Evolutionary conservation across 2,113 vertebrate genomes (phyloP), one percentile per base, ranked within the genome.

Genomic region (Psilopogon haemacephalus): DNA sequence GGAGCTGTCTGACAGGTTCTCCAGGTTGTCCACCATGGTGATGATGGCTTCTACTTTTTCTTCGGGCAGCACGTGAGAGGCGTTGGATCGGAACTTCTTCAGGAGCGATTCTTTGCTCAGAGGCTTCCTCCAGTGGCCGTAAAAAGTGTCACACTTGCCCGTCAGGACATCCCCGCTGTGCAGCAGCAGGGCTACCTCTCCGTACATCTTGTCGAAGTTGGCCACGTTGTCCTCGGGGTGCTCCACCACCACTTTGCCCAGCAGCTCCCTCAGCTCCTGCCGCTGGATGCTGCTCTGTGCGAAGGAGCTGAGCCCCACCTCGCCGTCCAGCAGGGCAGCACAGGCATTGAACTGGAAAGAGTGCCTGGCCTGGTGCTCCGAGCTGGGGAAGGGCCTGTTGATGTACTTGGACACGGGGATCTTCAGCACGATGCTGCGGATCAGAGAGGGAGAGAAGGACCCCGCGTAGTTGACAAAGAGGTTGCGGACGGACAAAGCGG

Each of bases 341-440:
- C 98, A 99, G 80, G 98, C 98, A 1, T 98, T 98, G 93, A 98
- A 99, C 88, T 99, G 98, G 97, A 99, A 98, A 40, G 98, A 99
- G 89, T 99, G 98, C 21, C 98, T 98, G 0, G 98, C 98, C 94
- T 99, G 95, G 26, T 99, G 98, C 69, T 99, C 98, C 1, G 98
- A 98, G 83, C 98, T 97, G 8, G 98, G 98, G 82, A 98, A 98
- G 14, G 98, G 98, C 33, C 98, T 97, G 73, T 99, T 98, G 89
- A 99, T 99, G 97, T 99, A 99, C 90, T 98, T 99, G 14, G 98
- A 99, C 69, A 91, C 91, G 0, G 98, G 98, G 60, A 99, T 97
- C 89, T 98, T 97, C 88, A 99, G 97, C 76, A 98, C 27, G 28
- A 99, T 97, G 54, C 97, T 97, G 65, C 97, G 95, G 60, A 99